phyloP scores from a whole-genome alignment of 2,113 vertebrate genomes.

The Rousettus leschenaultii region DNA sequence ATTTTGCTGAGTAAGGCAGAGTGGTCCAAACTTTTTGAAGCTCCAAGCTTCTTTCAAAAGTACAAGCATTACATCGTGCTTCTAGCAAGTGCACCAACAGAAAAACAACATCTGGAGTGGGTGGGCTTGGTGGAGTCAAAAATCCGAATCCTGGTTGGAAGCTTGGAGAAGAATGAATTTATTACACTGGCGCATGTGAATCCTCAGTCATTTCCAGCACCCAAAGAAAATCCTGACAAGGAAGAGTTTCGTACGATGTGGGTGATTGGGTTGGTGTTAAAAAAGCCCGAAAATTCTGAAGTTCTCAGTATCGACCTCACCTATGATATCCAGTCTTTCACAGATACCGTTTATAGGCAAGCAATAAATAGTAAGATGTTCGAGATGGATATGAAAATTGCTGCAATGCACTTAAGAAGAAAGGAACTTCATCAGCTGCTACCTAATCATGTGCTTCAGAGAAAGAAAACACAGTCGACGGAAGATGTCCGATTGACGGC shows the following conservation, averaged over 20 bases:
- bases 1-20: slow-evolving; percentile 91
- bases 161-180: slow-evolving; percentile 89
- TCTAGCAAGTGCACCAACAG: slow-evolving; percentile 88
- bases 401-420: slow-evolving; percentile 87
- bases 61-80: slow-evolving; percentile 95
- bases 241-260: slow-evolving; percentile 90
- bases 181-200: slow-evolving; percentile 91
- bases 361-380: slow-evolving; percentile 91
- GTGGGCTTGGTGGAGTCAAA: slow-evolving; percentile 93
- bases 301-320: slow-evolving; percentile 91
- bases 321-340: slow-evolving; percentile 91
- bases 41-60: slow-evolving; percentile 93
- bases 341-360: slow-evolving; percentile 90
- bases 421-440: slow-evolving; percentile 88
- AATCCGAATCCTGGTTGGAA: slow-evolving; percentile 91
- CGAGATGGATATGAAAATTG: slow-evolving; percentile 91
- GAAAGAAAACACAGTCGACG: slow-evolving; percentile 83
- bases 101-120: slow-evolving; percentile 91
- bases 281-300: slow-evolving; percentile 89
- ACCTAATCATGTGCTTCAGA: slow-evolving; percentile 85
- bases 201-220: slow-evolving; percentile 88
- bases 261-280: slow-evolving; percentile 91
- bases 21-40: slow-evolving; percentile 95
- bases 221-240: slow-evolving; percentile 83
- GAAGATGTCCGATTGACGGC: slow-evolving; percentile 81